Percentiles rank a stretch among this genome's conserved stretches.
Conservation (phyloP, 2,113 vertebrate genomes). For the Colinus virginianus region DNA sequence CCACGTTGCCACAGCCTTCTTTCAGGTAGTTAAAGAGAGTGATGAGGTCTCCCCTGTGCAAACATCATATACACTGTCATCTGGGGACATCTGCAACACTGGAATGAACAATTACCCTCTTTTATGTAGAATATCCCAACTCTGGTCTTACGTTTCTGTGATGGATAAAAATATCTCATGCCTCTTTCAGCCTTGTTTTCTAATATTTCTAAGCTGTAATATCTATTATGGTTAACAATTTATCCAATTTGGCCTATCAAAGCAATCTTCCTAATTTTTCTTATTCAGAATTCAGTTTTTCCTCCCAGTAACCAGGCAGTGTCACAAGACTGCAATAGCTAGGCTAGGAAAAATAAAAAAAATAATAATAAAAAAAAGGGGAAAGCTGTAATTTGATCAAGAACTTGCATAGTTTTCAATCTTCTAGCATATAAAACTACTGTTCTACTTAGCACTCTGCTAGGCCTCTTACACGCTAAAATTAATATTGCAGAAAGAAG, state of each 20-base stretch:
- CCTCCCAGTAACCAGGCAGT: neutral
- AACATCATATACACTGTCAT: neutral
- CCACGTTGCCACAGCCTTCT: too few species aligned
- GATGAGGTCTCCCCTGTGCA: too few species aligned
- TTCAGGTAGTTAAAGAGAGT: too few species aligned
- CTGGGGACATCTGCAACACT: neutral
- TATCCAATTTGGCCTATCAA: neutral
- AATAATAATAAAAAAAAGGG: too few species aligned
- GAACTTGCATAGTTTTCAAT: neutral
- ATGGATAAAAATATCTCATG: neutral
- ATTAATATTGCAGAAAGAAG: neutral
- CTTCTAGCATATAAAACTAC: neutral
- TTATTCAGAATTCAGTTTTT: neutral
- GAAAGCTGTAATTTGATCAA: neutral
- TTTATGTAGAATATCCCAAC: neutral
- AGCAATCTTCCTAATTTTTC: neutral
- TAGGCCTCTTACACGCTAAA: neutral
- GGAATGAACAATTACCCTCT: neutral
- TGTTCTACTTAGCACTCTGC: neutral
- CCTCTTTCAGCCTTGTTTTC: neutral
- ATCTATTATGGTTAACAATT: neutral
- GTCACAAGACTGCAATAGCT: neutral
- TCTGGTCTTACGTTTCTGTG: neutral
- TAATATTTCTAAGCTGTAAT: neutral
- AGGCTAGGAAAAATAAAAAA: neutral